A percentile compares a stretch with the other conserved stretches of the same genome.
These are phyloP conservation scores for Bombus terrestris DNA, from an alignment of 1,140 invertebrate genomes.

Conservation along the genomic window DNA sequence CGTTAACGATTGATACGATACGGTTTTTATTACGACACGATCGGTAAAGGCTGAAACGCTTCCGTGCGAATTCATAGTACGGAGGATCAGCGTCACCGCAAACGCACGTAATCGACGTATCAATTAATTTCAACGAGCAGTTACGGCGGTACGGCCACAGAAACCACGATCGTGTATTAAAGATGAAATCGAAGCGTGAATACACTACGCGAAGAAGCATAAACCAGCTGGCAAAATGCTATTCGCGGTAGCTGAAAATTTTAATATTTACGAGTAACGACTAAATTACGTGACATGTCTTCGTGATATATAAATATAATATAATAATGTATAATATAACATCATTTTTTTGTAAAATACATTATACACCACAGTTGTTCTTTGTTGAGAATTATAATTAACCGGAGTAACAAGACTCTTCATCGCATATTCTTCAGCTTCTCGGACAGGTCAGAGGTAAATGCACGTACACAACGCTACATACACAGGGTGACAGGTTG, in stretches of 20 bases:
- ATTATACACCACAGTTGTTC: neutral
- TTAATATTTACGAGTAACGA: too few relatives aligned
- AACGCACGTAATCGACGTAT: neutral
- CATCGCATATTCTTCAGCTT: neutral
- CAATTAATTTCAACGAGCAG: constrained; percentile 15
- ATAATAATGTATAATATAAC: too few relatives aligned
- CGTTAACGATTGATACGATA: neutral
- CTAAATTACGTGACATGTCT: too few relatives aligned
- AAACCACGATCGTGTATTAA: neutral
- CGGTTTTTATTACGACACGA: neutral
- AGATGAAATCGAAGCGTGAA: neutral
- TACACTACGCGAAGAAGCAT: too few relatives aligned
- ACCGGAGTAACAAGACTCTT: neutral
- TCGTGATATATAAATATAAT: too few relatives aligned
- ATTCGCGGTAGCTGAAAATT: neutral
- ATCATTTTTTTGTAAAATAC: too few relatives aligned
- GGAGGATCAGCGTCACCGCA: neutral
- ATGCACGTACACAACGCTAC: too few relatives aligned
- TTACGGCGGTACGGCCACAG: neutral
- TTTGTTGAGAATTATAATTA: neutral
- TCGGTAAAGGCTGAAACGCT: neutral
- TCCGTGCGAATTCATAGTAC: neutral
- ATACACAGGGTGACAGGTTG: neutral
- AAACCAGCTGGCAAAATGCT: neutral
- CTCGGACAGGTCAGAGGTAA: neutral